These are phyloP conservation scores for Rhizomys pruinosus DNA, from an alignment of 2,113 vertebrate genomes.

Conservation along the genomic window DNA sequence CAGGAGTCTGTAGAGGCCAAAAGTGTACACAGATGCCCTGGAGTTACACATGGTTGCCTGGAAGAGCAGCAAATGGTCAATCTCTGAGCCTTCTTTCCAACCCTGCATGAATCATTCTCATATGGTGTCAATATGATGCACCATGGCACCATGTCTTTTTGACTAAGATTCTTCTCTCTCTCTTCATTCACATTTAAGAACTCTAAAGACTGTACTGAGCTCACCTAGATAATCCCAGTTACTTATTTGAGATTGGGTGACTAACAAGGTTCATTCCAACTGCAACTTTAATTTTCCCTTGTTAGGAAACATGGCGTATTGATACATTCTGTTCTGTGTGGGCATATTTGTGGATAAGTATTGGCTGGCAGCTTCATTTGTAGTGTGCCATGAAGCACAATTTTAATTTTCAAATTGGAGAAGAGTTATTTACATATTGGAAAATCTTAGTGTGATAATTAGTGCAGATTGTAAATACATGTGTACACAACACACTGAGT, in stretches of 20 bases:
- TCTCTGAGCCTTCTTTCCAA: not conserved
- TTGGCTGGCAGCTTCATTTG: not conserved
- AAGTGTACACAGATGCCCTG: too few species aligned
- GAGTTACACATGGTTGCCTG: too few species aligned
- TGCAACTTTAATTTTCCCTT: not conserved
- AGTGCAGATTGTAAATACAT: not conserved
- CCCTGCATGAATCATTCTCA: too few species aligned
- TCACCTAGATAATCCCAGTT: not conserved
- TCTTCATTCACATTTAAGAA: not conserved
- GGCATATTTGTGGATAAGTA: not conserved
- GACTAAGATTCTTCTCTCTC: not conserved
- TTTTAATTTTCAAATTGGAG: not conserved
- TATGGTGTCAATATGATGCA: not conserved
- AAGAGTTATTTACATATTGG: not conserved
- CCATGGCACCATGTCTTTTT: not conserved
- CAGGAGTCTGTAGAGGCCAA: too few species aligned
- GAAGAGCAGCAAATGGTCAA: too few species aligned
- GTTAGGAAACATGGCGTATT: not conserved
- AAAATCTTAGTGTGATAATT: not conserved
- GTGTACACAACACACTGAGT: not conserved
- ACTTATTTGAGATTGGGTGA: not conserved
- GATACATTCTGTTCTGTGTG: not conserved
- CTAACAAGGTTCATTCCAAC: not conserved
- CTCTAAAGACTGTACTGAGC: not conserved
- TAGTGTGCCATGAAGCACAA: not conserved